Percentiles rank a stretch among this genome's conserved stretches.
These are phyloP conservation scores for Aleiodes leptofemur DNA, from an alignment of 2,888 invertebrate genomes.

Conservation along the genomic window DNA sequence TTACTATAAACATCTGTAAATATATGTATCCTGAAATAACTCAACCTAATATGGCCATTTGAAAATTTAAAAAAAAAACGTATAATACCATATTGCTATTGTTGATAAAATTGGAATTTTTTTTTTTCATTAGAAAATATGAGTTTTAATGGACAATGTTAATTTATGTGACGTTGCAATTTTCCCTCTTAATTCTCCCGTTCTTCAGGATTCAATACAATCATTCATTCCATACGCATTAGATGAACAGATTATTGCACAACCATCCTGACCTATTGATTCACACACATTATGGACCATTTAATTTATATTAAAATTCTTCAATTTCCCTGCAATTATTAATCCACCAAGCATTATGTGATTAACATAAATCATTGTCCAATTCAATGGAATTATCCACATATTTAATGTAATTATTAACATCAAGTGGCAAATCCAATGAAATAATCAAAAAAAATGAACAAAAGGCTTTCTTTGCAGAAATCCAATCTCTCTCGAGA, in stretches of 20 bases:
- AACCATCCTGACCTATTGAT: conserved; percentile 25
- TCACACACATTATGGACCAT: neutral
- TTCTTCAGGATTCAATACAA: conserved; percentile 15
- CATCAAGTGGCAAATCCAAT: no score
- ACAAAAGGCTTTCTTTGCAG: no score
- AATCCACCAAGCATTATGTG: no score
- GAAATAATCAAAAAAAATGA: no score
- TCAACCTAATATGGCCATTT: conserved; percentile 2
- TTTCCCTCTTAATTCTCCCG: conserved; percentile 1
- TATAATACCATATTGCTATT: neutral
- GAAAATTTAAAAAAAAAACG: conserved; percentile 11
- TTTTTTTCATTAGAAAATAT: neutral
- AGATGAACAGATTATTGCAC: conserved; percentile 20
- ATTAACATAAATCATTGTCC: no score
- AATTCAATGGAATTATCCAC: no score
- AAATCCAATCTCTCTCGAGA: no score
- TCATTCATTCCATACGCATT: conserved; percentile 12
- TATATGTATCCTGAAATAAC: conserved; percentile 16
- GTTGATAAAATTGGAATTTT: neutral
- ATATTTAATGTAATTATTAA: no score
- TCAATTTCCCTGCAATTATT: no score
- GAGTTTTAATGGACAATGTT: neutral
- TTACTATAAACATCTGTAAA: conserved; percentile 23
- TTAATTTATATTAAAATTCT: no score
- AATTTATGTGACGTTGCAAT: neutral